These are phyloP conservation scores for Diaprepes abbreviatus DNA, from an alignment of 2,888 invertebrate genomes.

Conservation along the genomic window DNA sequence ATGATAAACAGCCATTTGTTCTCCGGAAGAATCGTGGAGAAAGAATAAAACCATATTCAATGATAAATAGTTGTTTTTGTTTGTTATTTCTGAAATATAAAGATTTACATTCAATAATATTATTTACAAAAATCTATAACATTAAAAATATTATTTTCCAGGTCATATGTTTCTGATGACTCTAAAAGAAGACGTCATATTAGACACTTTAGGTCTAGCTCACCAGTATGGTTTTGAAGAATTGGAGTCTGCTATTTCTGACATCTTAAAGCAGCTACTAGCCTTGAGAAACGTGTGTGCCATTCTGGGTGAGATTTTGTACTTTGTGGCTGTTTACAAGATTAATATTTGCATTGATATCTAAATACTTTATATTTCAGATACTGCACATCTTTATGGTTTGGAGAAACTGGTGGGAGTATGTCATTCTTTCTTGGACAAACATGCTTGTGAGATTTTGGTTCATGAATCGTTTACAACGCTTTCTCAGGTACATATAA, in stretches of 20 bases:
- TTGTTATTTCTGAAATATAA: too few species aligned
- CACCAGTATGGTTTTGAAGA: conserved; percentile 97
- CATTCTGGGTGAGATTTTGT: conserved; percentile 72
- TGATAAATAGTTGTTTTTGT: too few species aligned
- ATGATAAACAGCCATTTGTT: too few species aligned
- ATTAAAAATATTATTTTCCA: conserved; percentile 55
- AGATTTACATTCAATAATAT: too few species aligned
- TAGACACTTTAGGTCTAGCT: conserved; percentile 86
- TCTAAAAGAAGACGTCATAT: conserved; percentile 77
- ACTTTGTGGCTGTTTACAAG: too few species aligned
- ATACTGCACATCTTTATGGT: conserved; percentile 86
- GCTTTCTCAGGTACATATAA: conserved; percentile 80
- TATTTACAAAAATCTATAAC: background rate
- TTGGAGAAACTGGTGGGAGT: conserved; percentile 79
- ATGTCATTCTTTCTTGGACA: conserved; percentile 92
- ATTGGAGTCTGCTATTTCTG: conserved; percentile 91
- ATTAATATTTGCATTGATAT: too few species aligned
- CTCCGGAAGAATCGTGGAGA: too few species aligned
- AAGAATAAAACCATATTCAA: too few species aligned
- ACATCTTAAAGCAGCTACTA: conserved; percentile 90
- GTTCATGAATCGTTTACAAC: conserved; percentile 86
- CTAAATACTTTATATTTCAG: conserved; percentile 75
- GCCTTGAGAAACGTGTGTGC: conserved; percentile 92
- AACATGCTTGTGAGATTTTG: conserved; percentile 88
- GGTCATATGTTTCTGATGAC: conserved; percentile 78